Base-by-base conservation (phyloP, 2,797 vertebrate genomes). In the Thunnus albacares region DNA sequence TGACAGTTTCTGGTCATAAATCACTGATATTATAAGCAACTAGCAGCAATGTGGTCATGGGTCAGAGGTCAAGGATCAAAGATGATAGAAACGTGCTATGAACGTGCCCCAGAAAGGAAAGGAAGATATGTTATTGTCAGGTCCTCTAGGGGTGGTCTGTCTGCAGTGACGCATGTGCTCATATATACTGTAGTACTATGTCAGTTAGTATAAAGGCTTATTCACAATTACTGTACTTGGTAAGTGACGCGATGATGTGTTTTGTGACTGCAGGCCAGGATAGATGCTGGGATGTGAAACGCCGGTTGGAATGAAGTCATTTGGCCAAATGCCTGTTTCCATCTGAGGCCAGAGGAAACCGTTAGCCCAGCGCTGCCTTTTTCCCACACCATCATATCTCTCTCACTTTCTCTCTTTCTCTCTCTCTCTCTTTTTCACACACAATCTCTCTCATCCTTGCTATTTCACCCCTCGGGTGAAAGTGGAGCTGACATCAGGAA, bases 321-420 rank as follows among this genome's bases (percentile, higher is more conserved):
- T 93, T 97, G 96, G 96, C 93, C 72, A 28, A 59, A 75, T 78
- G 96, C 96, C 95, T 87, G 86, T 95, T 96, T 97, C 95, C 95
- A 95, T 94, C 93, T 82, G 66, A 89, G 89, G 93, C 93, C 92
- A 94, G 90, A 92, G 94, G 93, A 95, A 95, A 93, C 93, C 83
- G 92, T 94, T 94, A 93, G 91, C 68, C 78, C 22, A 66, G 74
- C 69, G 68, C 85, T 80, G 89, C 87, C 87, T 89, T 80, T 87
- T 90, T 90, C 93, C 91, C 85, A 92, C 90, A 90, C 83, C 86
- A 87, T 85, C 81, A 61, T 85, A 84, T 91, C 87, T 51, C 88
- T 66, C 78, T 55, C 24, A 1, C 82, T 80, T 30, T 63, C 43
- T n/a, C 56, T 61, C 33, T 58, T 17, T 17, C 66, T 71, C 56